Percentiles rank a stretch among this genome's conserved stretches.
Conservation (phyloP, 64 coral and sea anemone species). For the Astreopora myriophthalma region DNA sequence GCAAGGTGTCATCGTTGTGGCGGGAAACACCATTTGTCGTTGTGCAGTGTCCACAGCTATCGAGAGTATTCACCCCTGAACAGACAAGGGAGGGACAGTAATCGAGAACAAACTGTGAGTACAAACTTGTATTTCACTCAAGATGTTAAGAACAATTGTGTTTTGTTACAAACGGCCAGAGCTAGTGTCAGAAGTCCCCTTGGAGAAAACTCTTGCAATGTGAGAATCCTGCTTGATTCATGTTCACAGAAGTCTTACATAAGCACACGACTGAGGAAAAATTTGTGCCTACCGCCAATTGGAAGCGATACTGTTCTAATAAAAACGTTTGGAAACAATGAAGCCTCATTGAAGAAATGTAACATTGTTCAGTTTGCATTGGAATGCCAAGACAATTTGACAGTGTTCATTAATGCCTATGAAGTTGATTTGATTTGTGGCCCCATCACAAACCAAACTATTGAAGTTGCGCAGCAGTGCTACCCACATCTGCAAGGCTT, state of each 20-base stretch:
- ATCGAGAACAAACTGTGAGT: constrained; percentile 52
- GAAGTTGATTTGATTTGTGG: constrained; percentile 66
- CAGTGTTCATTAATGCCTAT: constrained; percentile 49
- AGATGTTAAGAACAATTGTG: constrained; percentile 40
- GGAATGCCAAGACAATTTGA: constrained; percentile 51
- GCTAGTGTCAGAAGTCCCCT: not conserved
- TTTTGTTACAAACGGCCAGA: constrained; percentile 58
- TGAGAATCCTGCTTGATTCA: no score
- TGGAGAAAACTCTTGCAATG: no score
- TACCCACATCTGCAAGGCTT: constrained; percentile 59
- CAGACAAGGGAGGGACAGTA: not conserved
- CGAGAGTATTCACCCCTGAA: not conserved
- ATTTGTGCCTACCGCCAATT: constrained; percentile 20
- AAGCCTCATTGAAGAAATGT: constrained; percentile 41
- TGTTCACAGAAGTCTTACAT: not conserved
- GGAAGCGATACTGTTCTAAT: constrained; percentile 34
- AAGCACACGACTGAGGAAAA: constrained; percentile 10
- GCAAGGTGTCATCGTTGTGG: constrained; percentile 42
- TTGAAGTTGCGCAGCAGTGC: constrained; percentile 47
- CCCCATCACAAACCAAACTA: constrained; percentile 47
- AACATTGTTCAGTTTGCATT: constrained; percentile 53
- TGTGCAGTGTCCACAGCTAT: not conserved
- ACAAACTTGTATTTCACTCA: constrained; percentile 53
- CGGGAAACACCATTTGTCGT: constrained; percentile 42
- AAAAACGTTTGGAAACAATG: constrained; percentile 48